Evolutionary conservation across 1,140 invertebrate genomes (phyloP).

Genomic region (Leptestheria dahalacensis): DNA sequence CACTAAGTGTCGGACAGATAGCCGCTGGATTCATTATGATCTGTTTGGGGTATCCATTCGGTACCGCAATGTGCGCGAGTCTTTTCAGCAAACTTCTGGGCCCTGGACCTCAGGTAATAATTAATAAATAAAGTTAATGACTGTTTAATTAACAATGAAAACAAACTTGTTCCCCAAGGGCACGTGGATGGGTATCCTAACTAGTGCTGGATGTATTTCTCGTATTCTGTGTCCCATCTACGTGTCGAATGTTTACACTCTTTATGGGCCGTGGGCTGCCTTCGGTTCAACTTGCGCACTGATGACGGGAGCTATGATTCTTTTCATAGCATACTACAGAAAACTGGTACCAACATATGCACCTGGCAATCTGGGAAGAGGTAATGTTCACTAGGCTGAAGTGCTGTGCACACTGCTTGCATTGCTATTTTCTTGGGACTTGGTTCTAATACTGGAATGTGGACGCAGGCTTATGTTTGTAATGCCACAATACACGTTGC

Average conservation of each 20-base stretch:
- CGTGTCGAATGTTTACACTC: conserved; percentile 60
- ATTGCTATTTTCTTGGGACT: too few relatives aligned
- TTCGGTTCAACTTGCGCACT: conserved; percentile 32
- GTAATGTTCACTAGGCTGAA: background rate
- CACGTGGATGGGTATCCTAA: conserved; percentile 77
- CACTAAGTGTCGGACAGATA: background rate
- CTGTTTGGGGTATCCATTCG: background rate
- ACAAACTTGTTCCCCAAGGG: too few relatives aligned
- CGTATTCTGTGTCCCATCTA: conserved; percentile 68
- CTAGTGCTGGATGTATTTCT: conserved; percentile 60
- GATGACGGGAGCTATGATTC: background rate
- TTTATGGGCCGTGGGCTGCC: conserved; percentile 59
- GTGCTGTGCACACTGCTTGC: background rate
- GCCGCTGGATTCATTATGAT: background rate
- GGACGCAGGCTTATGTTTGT: too few relatives aligned
- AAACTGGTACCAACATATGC: background rate
- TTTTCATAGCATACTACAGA: background rate
- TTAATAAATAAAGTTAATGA: too few relatives aligned
- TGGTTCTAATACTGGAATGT: too few relatives aligned
- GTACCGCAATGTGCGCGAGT: background rate
- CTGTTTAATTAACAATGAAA: too few relatives aligned
- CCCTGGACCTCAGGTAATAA: background rate
- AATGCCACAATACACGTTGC: too few relatives aligned
- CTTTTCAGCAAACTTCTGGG: background rate
- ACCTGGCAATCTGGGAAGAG: background rate